Percentiles rank a stretch among this genome's conserved stretches.
Evolutionary conservation across 2,888 invertebrate species (phyloP).

Genomic region (Patella depressa): DNA sequence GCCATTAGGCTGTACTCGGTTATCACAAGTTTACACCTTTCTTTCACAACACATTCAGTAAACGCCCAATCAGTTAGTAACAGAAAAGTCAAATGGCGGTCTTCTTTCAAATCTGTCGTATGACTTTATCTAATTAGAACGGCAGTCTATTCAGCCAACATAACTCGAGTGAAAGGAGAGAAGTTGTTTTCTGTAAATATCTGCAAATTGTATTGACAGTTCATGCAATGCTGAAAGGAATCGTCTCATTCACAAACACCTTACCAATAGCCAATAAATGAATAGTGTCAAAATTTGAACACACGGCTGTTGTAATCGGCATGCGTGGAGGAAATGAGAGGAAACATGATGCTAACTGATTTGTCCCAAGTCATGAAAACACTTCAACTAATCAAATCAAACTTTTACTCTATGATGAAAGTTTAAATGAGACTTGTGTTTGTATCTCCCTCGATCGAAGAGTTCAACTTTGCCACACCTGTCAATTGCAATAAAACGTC

Average conservation of each 20-base stretch:
- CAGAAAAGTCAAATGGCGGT: slow-evolving; percentile 11
- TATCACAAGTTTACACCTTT: slow-evolving; percentile 13
- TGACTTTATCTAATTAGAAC: slow-evolving; percentile 28
- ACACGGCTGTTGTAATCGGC: slow-evolving; percentile 17
- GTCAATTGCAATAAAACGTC: slow-evolving; percentile 3
- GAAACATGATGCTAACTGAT: slow-evolving; percentile 12
- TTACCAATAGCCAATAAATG: slow-evolving; percentile 16
- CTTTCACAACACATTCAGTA: slow-evolving; percentile 2
- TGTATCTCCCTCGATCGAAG: slow-evolving; percentile 18
- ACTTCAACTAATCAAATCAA: slow-evolving; percentile 19
- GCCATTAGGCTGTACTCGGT: slow-evolving; percentile 7
- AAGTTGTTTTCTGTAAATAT: slow-evolving; percentile 30
- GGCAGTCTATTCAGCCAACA: slow-evolving; percentile 18
- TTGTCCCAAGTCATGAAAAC: slow-evolving; percentile 13
- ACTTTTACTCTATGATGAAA: slow-evolving; percentile 24
- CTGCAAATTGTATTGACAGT: slow-evolving; percentile 39
- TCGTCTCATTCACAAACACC: slow-evolving; percentile 22
- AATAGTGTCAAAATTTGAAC: slow-evolving; percentile 4
- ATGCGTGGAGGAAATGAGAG: slow-evolving; percentile 27
- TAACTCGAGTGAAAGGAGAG: slow-evolving; percentile 27
- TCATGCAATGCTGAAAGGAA: slow-evolving; percentile 28
- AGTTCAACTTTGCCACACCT: slow-evolving; percentile 14
- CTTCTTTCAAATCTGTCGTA: slow-evolving; percentile 12
- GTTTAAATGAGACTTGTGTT: slow-evolving; percentile 14
- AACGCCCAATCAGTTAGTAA: slow-evolving; percentile 13